Evolutionary conservation across 2,797 vertebrate species (phyloP), one percentile per base, ranked within the genome.

Genomic region (Aselliscus stoliczkanus): DNA sequence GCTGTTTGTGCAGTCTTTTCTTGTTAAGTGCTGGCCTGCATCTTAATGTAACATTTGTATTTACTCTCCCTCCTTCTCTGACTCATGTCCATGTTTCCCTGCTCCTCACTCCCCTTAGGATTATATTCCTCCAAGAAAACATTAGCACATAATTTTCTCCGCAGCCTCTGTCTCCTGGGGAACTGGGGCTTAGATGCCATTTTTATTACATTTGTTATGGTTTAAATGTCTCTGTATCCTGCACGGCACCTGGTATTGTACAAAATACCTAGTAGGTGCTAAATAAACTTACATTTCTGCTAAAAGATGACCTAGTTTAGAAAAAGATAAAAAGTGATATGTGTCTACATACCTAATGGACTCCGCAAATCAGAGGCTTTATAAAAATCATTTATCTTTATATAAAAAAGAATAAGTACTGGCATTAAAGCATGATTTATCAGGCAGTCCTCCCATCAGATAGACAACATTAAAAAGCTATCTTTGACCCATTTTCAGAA

Each of bases 401-500:
- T 5, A 34, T n/a, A n/a, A n/a, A 54, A 70, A 90, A 62, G 7
- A 56, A 42, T 2, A n/a, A 52, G n/a, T 62, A 73, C 64, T 79
- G 64, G 4, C 54, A 52, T 39, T n/a, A 23, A 50, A 44, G 44
- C 21, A 34, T 90, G 72, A 42, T 67, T 88, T 90, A 37, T 17
- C 29, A 56, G 54, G 4, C 11, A 82, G 25, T 54, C 14, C 47
- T 11, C 18, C 21, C 52, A 70, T 67, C 37, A 77, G 27, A 50
- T 1, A 52, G 18, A 31, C 13, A 86, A 44, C 10, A 82, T 70
- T 72, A 56, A 64, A 79, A 76, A 65, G n/a, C 25, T 72, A 56
- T 42, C 23, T 87, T 82, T 69, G 17, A 89, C 39, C 56, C 92
- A 67, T 73, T 96, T 90, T 92, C 69, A 56, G 75, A 92, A 75